Evolutionary conservation across 37 sponge, comb jelly and placozoan species (phyloP).

Genomic region (Ianthella basta): DNA sequence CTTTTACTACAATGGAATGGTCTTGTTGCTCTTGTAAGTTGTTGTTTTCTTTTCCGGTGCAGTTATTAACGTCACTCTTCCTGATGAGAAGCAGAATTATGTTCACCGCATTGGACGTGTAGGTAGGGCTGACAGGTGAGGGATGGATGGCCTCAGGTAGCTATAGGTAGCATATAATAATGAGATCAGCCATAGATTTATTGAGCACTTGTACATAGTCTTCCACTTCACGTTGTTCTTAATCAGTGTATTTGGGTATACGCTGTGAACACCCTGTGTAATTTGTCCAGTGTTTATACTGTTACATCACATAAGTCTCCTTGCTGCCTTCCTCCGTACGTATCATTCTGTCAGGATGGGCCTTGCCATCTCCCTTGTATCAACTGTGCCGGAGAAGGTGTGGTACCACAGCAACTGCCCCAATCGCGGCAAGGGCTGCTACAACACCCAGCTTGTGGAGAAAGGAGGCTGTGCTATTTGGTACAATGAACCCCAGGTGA

Average conservation of each 20-base stretch:
- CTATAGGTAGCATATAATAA: neutral
- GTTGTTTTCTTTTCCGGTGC: neutral
- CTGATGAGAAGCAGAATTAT: constrained; percentile 96
- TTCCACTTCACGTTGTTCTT: too few species aligned
- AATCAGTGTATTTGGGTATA: too few species aligned
- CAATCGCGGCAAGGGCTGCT: constrained; percentile 84
- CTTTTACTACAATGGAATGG: too few species aligned
- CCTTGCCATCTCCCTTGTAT: constrained; percentile 90
- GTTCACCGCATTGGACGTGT: constrained; percentile 95
- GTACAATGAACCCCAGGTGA: constrained; percentile 89
- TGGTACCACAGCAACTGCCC: constrained; percentile 95
- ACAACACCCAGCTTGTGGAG: constrained; percentile 83
- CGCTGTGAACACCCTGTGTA: too few species aligned
- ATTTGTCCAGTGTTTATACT: neutral
- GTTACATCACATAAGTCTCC: too few species aligned
- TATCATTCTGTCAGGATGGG: constrained; percentile 75
- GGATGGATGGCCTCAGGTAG: neutral
- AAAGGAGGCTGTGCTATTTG: constrained; percentile 96
- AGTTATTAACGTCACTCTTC: constrained; percentile 94
- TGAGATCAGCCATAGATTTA: neutral
- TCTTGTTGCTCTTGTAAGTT: too few species aligned
- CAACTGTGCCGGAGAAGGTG: constrained; percentile 91
- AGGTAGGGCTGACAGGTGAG: constrained; percentile 75
- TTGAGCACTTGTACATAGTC: neutral
- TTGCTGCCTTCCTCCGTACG: too few species aligned